Conservation (phyloP, 2,888 invertebrate species). For the Acleris cristana region DNA sequence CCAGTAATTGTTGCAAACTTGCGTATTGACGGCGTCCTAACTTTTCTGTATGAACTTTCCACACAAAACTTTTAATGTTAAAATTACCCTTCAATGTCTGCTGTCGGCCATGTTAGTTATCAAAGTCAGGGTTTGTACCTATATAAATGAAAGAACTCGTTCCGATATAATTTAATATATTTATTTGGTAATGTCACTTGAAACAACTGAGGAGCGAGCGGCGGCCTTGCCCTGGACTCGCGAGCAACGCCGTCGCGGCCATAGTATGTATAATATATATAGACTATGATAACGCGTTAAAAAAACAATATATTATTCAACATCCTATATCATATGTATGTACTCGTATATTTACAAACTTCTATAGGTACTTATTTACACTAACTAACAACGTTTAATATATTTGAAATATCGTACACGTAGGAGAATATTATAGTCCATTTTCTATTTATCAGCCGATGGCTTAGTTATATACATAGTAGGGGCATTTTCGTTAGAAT, state of each 20-base stretch:
- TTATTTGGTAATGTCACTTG: conserved; percentile 82
- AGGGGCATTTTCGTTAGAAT: conserved; percentile 78
- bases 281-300: conserved; percentile 75
- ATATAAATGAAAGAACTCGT: conserved; percentile 58
- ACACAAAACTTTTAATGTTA: conserved; percentile 30
- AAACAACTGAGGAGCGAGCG: conserved; percentile 75
- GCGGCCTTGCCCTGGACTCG: conserved; percentile 73
- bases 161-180: conserved; percentile 80
- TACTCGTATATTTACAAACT: conserved; percentile 71
- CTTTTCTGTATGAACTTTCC: conserved; percentile 32
- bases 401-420: conserved; percentile 76
- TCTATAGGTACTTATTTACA: conserved; percentile 80
- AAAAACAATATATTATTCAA: conserved; percentile 73
- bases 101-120: conserved; percentile 14
- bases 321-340: conserved; percentile 67
- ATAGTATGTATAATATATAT: conserved; percentile 43
- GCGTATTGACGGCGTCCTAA: conserved; percentile 26
- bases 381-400: conserved; percentile 70
- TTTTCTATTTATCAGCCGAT: conserved; percentile 41
- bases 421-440: conserved; percentile 69
- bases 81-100: conserved; percentile 15
- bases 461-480: conserved; percentile 71
- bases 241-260: conserved; percentile 69
- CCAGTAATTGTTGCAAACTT: conserved; percentile 34
- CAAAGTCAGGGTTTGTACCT: conserved; percentile 12